phyloP scores from a whole-genome alignment of 2,797 vertebrate species.

The Tolypeutes matacus region DNA sequence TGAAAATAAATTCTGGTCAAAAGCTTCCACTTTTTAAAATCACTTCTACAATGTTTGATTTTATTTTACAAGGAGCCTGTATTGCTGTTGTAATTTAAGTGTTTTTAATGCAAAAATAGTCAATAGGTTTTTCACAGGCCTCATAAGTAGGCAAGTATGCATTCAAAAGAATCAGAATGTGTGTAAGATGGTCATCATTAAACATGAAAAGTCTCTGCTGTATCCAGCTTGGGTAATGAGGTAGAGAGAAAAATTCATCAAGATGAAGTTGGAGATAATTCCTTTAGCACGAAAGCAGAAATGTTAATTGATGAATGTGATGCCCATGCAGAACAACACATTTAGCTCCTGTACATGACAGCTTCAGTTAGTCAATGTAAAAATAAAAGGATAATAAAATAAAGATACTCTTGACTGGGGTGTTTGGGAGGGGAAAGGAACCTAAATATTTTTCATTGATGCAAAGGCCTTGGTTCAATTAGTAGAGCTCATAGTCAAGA shows the following conservation, averaged over 20 bases:
- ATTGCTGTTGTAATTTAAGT: constrained; percentile 45
- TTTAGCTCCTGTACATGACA: constrained; percentile 53
- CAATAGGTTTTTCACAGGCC: not conserved
- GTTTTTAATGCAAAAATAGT: constrained; percentile 69
- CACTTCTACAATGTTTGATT: constrained; percentile 19
- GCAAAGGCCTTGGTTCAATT: not conserved
- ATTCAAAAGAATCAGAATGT: constrained; percentile 51
- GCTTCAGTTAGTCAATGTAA: constrained; percentile 56
- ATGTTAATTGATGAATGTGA: constrained; percentile 64
- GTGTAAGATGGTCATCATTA: constrained; percentile 53
- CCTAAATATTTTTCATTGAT: not conserved
- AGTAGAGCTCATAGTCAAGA: not conserved
- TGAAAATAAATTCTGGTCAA: constrained; percentile 49
- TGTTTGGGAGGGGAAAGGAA: not conserved
- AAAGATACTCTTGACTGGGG: constrained; percentile 1
- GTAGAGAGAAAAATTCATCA: constrained; percentile 79
- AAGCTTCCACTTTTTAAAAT: not conserved
- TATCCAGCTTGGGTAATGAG: constrained; percentile 75
- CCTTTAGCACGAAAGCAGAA: constrained; percentile 77
- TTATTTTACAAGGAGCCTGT: constrained; percentile 41
- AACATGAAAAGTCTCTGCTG: constrained; percentile 72
- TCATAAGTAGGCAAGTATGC: constrained; percentile 26
- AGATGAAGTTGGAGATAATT: constrained; percentile 78
- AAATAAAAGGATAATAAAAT: constrained; percentile 37
- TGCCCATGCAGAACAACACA: constrained; percentile 65